Base-by-base conservation (phyloP, 2,113 vertebrate genomes). In the Clarias magur region DNA sequence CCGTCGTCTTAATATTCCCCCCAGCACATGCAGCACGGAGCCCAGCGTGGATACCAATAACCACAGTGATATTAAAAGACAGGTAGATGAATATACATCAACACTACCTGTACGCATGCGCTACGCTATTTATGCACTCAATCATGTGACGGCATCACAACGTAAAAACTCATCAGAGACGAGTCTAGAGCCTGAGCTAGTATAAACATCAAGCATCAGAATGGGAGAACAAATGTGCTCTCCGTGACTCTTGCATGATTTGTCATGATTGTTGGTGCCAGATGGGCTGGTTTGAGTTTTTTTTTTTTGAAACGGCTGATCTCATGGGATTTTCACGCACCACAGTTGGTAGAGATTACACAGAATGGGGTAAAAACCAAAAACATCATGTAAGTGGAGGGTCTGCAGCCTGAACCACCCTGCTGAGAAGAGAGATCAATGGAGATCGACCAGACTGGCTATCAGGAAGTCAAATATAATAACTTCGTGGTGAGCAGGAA, bases 1-100 rank as follows among this genome's bases (percentile, higher is more conserved):
- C 92, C 92, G 85, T 94, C 93, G 94, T 91, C 93, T 95, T 94
- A 94, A 95, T 95, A 95, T 95, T 62, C 93, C 93, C 93, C 92
- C 86, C 89, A 84, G 95, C 93, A 94, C 92, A 94, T 92, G 92
- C 93, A 93, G 92, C 80, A 85, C 93, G 94, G 94, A 93, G 84
- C 89, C 89, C 87, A 86, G 53, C 87, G 80, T 30, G 62, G 87
- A 79, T 65, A 93, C 91, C 92, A 93, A 95, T 93, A 94, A 93
- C 91, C 93, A 93, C 92, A 93, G 92, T 91, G 90, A 75, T 68
- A 62, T 89, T 91, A 92, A 93, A 92, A 93, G 89, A 79, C 88
- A 21, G 53, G 6, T 5, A 7, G 38, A 34, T 54, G 23, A 8
- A 81, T 16, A 30, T 30, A 65, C 65, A 68, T 68, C 65, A 68